Evolutionary conservation across 2,113 vertebrate species (phyloP).

Genomic region (Pteronura brasiliensis): DNA sequence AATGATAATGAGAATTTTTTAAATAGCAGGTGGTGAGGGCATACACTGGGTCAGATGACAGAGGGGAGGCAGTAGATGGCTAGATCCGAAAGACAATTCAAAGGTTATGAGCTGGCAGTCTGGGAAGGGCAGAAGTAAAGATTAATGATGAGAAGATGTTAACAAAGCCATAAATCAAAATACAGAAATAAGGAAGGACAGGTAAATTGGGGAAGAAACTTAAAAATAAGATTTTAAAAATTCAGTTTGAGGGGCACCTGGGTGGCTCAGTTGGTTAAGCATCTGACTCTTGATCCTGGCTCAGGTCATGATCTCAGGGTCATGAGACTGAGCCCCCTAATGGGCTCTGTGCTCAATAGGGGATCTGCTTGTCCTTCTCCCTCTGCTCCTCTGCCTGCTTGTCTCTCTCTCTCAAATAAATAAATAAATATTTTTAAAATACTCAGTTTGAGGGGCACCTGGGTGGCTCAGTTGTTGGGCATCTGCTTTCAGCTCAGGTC

Average conservation of each 20-base stretch:
- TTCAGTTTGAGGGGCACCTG: background rate
- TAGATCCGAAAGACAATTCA: constrained; percentile 29
- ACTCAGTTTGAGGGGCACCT: background rate
- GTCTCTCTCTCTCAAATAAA: background rate
- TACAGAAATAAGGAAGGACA: background rate
- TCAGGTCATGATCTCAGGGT: background rate
- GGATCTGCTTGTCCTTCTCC: background rate
- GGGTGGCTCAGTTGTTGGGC: too few relatives aligned
- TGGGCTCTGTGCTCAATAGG: background rate
- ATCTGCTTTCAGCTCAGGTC: too few relatives aligned
- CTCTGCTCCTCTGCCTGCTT: background rate
- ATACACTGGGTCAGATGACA: background rate
- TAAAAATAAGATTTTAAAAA: background rate
- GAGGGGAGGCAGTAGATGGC: background rate
- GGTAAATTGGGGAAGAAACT: background rate
- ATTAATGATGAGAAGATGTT: background rate
- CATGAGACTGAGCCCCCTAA: background rate
- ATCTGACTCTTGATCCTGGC: background rate
- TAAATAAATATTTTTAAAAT: background rate
- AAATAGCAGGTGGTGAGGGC: background rate
- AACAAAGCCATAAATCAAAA: constrained; percentile 37
- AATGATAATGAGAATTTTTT: background rate
- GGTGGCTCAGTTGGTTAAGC: background rate
- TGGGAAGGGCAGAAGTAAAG: constrained; percentile 9
- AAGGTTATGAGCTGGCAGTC: constrained; percentile 1